phyloP scores from a whole-genome alignment of 2,113 vertebrate species.

The Channa argus region DNA sequence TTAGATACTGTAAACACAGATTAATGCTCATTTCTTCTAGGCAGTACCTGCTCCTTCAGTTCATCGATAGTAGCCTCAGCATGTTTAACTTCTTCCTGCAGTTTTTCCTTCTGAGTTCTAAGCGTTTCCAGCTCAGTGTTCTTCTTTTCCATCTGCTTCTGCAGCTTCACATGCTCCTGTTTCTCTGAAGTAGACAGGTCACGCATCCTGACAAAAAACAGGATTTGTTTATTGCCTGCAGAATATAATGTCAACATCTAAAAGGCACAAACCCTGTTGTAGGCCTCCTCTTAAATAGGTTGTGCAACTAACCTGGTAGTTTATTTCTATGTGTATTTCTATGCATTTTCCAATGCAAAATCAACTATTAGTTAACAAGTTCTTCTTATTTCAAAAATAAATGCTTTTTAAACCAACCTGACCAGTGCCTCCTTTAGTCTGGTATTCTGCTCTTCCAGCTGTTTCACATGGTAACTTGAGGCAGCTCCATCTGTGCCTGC shows the following conservation, averaged over 20 bases:
- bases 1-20: too few relatives aligned
- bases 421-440: conserved; percentile 95
- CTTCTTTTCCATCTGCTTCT: conserved; percentile 98
- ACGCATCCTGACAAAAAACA: conserved; percentile 87
- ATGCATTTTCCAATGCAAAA: too few relatives aligned
- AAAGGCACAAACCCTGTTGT: too few relatives aligned
- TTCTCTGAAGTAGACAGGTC: conserved; percentile 96
- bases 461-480: conserved; percentile 96
- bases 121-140: conserved; percentile 91
- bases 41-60: conserved; percentile 94
- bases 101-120: conserved; percentile 92
- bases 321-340: too few relatives aligned
- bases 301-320: too few relatives aligned
- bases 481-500: conserved; percentile 87
- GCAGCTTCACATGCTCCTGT: conserved; percentile 95
- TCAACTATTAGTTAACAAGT: too few relatives aligned
- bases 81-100: conserved; percentile 90
- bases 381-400: not conserved
- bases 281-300: too few relatives aligned
- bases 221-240: too few relatives aligned
- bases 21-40: not conserved
- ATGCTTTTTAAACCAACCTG: conserved; percentile 81
- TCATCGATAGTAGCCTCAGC: conserved; percentile 93
- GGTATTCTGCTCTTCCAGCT: conserved; percentile 94
- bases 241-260: too few relatives aligned